These are phyloP conservation scores for Sparidentex hasta DNA, from an alignment of 2,797 vertebrate genomes.

Conservation along the genomic window DNA sequence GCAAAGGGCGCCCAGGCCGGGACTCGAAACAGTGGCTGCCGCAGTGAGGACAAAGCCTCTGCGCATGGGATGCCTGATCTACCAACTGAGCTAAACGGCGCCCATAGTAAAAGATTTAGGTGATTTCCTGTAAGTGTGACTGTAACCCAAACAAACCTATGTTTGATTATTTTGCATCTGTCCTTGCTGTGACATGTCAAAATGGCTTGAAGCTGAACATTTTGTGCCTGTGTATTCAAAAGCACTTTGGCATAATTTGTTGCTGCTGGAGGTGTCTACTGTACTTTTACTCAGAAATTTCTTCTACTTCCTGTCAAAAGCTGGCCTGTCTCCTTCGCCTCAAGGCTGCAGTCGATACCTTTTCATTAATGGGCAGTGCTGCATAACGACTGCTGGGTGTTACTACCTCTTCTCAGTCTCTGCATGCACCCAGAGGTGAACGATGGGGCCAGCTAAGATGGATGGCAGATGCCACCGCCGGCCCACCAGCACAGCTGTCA, in stretches of 20 bases:
- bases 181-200: background rate
- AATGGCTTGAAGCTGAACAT: background rate
- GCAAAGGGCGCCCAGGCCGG: too few species aligned
- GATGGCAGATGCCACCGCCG: constrained; percentile 41
- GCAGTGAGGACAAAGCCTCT: too few species aligned
- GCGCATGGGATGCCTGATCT: too few species aligned
- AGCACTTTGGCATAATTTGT: background rate
- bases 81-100: too few species aligned
- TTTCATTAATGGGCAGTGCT: constrained; percentile 10
- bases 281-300: background rate
- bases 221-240: background rate
- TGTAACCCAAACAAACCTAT: too few species aligned
- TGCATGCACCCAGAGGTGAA: constrained; percentile 49
- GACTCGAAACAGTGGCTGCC: too few species aligned
- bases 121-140: too few species aligned
- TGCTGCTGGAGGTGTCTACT: background rate
- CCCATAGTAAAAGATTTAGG: too few species aligned
- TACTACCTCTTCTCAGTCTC: constrained; percentile 40
- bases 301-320: background rate
- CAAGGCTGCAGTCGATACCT: constrained; percentile 14
- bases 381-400: constrained; percentile 38
- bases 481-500: constrained; percentile 62
- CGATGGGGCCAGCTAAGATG: constrained; percentile 60
- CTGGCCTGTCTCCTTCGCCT: background rate
- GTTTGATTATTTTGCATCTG: background rate